Evolutionary conservation across 2,888 invertebrate species (phyloP).

Genomic region (Unio pictorum): DNA sequence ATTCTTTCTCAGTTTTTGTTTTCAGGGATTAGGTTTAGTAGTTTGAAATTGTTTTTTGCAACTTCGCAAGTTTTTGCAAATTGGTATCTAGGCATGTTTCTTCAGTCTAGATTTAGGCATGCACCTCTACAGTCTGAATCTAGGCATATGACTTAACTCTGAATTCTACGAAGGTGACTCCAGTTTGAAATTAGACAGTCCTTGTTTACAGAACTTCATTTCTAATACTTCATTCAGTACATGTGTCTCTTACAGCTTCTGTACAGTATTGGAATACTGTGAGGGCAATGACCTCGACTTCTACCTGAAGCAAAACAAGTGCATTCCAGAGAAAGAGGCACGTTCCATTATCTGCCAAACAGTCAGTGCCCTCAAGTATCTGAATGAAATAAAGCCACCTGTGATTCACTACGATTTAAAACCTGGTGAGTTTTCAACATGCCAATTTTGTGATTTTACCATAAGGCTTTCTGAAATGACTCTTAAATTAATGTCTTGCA

Average conservation of each 20-base stretch:
- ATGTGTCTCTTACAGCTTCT: conserved; percentile 78
- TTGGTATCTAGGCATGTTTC: no score
- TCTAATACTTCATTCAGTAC: neutral
- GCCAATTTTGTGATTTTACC: no score
- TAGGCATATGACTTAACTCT: neutral
- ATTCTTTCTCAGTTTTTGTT: no score
- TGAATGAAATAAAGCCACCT: conserved; percentile 99
- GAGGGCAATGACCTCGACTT: conserved; percentile 99
- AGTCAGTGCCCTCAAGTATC: conserved; percentile 98
- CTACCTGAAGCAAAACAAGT: conserved; percentile 95
- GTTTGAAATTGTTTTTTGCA: no score
- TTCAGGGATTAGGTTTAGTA: no score
- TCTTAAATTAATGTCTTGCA: no score
- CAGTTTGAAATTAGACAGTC: neutral
- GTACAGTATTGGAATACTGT: conserved; percentile 99
- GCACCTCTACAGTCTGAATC: neutral
- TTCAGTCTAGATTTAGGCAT: no score
- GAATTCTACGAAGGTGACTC: neutral
- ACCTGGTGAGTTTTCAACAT: conserved; percentile 78
- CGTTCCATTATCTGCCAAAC: conserved; percentile 99
- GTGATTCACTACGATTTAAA: conserved; percentile 99
- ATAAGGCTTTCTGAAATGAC: no score
- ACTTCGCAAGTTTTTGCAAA: no score
- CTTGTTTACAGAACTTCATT: neutral
- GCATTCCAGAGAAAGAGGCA: conserved; percentile 99